Evolutionary conservation across 53 echinoderm and acorn worm species (phyloP).

Genomic region (Paracentrotus lividus): DNA sequence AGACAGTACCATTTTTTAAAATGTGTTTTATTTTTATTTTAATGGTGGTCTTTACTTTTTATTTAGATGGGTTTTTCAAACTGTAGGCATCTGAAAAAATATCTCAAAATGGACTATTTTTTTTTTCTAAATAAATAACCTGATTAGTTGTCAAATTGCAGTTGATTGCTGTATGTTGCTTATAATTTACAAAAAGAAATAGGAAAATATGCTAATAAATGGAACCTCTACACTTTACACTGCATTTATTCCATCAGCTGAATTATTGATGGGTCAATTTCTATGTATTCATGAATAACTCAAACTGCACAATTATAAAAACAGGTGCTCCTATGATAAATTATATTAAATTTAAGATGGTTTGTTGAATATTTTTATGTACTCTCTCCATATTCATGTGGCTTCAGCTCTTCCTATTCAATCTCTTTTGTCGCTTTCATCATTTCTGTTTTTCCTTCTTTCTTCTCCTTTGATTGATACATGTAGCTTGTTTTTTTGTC

Average conservation of each 20-base stretch:
- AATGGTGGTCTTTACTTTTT: background rate
- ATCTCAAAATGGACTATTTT: too few species aligned
- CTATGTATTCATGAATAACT: slow-evolving; percentile 15
- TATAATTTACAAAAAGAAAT: background rate
- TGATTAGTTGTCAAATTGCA: background rate
- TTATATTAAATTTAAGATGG: background rate
- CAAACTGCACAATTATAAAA: background rate
- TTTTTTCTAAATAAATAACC: background rate
- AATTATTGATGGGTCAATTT: background rate
- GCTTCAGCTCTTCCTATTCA: background rate
- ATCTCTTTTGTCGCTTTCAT: background rate
- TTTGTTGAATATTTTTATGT: background rate
- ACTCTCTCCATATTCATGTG: background rate
- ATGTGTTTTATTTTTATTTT: background rate
- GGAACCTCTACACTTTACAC: background rate
- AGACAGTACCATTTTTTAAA: too few species aligned
- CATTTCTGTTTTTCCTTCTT: background rate
- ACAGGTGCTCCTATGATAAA: background rate
- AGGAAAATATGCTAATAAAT: background rate
- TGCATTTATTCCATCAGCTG: background rate
- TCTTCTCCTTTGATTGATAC: background rate
- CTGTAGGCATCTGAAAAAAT: too few species aligned
- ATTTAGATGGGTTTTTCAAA: background rate
- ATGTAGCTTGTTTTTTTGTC: too few species aligned
- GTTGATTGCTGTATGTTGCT: background rate